Base-by-base conservation (phyloP, 35 echinoderm and acorn worm species). In the Acanthaster planci region DNA sequence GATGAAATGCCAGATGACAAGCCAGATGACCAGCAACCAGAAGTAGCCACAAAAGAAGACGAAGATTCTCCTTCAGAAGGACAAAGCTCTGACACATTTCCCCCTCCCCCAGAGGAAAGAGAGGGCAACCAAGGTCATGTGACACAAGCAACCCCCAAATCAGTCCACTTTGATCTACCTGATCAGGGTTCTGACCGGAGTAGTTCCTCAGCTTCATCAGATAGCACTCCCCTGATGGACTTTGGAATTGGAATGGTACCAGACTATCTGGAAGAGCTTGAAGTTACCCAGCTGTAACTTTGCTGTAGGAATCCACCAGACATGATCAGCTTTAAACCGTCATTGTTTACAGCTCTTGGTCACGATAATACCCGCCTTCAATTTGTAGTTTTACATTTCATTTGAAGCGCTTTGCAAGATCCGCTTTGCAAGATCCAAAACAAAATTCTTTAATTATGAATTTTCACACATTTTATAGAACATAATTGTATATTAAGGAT, bases 51-150 rank as follows among this genome's bases (percentile, higher is more conserved):
- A 68, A 4, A 19, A 30, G 76, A 77, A 12, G 22, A 77, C 32
- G 76, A 77, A 77, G 39, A 77, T 12, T 12, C 39, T 29, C 76
- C 76, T 17, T 77, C 76, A 37, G 76, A 47, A 12, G 42, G 42
- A 12, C 42, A 47, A 47, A 12, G 12, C n/a, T n/a, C n/a, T n/a
- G n/a, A n/a, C n/a, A n/a, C n/a, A n/a, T n/a, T n/a, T n/a, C n/a
- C n/a, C n/a, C n/a, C n/a, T n/a, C n/a, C n/a, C 4, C 42, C 42
- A 47, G 42, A 47, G 42, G 42, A 47, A 47, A 47, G 42, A 47
- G 4, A 47, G 42, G 12, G 42, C 42, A 4, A 47, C 42, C 12
- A 47, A 4, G 42, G 42, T n/a, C n/a, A n/a, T n/a, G n/a, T n/a
- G n/a, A 47, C 42, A 4, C 64, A 19, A 34, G 14, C 64, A 19